A percentile compares a stretch with the other conserved stretches of the same genome.
Conservation (phyloP, 1,140 invertebrate species). For the Trachymyrmex cornetzi region DNA sequence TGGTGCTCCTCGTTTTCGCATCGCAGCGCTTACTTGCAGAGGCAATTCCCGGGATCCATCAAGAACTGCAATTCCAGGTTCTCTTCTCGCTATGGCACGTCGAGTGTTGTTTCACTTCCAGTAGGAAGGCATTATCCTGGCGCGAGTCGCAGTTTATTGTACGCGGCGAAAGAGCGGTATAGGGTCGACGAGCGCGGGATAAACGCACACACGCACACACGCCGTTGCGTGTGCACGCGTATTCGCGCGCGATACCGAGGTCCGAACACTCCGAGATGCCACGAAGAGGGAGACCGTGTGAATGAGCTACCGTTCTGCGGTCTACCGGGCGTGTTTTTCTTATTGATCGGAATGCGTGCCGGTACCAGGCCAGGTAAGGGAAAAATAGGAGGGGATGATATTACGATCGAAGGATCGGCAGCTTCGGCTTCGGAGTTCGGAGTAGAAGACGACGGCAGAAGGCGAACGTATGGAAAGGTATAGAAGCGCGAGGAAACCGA, state of each 20-base stretch:
- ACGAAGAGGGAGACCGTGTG: constrained; percentile 77
- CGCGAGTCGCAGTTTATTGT: constrained; percentile 76
- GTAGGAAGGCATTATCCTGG: constrained; percentile 71
- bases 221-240: constrained; percentile 30
- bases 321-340: constrained; percentile 76
- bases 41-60: constrained; percentile 73
- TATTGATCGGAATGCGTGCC: constrained; percentile 80
- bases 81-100: constrained; percentile 31
- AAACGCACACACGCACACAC: not conserved
- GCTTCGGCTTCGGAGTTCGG: constrained; percentile 32
- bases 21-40: constrained; percentile 22
- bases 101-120: constrained; percentile 72
- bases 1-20: not conserved
- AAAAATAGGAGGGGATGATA: constrained; percentile 43
- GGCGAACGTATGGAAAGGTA: constrained; percentile 39
- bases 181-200: constrained; percentile 58
- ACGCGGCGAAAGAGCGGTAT: constrained; percentile 55
- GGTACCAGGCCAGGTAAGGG: constrained; percentile 39
- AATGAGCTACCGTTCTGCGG: constrained; percentile 84
- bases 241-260: constrained; percentile 60
- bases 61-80: constrained; percentile 68
- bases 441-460: constrained; percentile 6
- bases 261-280: constrained; percentile 19
- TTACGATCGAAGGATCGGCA: constrained; percentile 42
- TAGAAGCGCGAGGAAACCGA: constrained; percentile 71